Percentiles rank a stretch among this genome's conserved stretches.
Evolutionary conservation across 2,797 vertebrate species (phyloP).

Genomic region (Mionectes olivaceus): DNA sequence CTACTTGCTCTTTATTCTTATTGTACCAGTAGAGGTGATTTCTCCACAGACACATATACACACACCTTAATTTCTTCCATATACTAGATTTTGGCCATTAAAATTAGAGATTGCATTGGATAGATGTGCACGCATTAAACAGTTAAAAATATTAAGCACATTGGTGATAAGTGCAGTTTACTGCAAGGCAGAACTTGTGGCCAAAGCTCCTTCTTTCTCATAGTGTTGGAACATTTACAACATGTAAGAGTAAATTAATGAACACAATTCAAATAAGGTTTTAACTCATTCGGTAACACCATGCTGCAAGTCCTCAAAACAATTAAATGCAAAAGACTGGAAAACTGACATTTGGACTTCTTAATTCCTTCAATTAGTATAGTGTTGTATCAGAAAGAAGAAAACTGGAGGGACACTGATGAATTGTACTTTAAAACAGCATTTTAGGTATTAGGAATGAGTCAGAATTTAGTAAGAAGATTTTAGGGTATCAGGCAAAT

Average conservation of each 20-base stretch:
- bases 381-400: not conserved
- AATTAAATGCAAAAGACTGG: not conserved
- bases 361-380: not conserved
- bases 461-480: not conserved
- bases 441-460: not conserved
- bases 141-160: not conserved
- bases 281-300: not conserved
- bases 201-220: not conserved
- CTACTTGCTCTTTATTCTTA: not conserved
- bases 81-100: not conserved
- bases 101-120: not conserved
- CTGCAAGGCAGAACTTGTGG: not conserved
- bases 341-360: not conserved
- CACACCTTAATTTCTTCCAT: not conserved
- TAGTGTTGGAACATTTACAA: not conserved
- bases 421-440: not conserved
- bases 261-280: not conserved
- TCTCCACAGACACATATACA: not conserved
- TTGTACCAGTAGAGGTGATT: not conserved
- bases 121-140: not conserved
- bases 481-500: not conserved
- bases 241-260: not conserved
- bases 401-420: not conserved
- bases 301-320: not conserved
- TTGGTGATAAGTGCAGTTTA: not conserved